phyloP scores from a whole-genome alignment of 2,113 vertebrate species.

The Osmerus mordax region DNA sequence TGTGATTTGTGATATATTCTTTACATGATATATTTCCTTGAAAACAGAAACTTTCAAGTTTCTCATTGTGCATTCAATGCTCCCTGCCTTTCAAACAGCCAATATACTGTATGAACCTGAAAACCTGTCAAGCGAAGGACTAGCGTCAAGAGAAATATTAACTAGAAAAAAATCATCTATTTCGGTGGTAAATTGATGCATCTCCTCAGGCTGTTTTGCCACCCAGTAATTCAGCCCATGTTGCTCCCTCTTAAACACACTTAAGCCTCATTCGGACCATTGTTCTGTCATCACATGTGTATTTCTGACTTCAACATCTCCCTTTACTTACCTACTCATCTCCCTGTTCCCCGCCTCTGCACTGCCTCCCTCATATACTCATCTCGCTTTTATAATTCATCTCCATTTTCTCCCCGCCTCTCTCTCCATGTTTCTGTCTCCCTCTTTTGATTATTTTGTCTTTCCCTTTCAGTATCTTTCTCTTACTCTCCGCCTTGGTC shows the following conservation, averaged over 20 bases:
- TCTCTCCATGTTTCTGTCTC: background rate
- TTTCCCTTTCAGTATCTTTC: background rate
- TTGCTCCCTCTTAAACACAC: background rate
- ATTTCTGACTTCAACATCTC: background rate
- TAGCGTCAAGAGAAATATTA: background rate
- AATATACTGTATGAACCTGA: background rate
- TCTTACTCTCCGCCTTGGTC: too few species aligned
- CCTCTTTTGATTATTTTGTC: background rate
- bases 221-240: background rate
- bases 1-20: constrained; percentile 15
- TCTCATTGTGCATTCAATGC: constrained; percentile 4
- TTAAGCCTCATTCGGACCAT: background rate
- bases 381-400: too few species aligned
- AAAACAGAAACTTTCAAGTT: constrained; percentile 5
- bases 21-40: background rate
- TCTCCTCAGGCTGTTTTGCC: too few species aligned
- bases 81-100: background rate
- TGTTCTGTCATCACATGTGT: background rate
- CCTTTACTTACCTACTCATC: background rate
- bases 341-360: background rate
- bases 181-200: background rate
- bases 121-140: background rate
- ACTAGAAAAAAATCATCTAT: background rate
- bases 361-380: background rate
- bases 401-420: background rate